Evolutionary conservation across 2,888 invertebrate species (phyloP), one percentile per base, ranked within the genome.

Genomic region (Malthinus seriepunctatus): DNA sequence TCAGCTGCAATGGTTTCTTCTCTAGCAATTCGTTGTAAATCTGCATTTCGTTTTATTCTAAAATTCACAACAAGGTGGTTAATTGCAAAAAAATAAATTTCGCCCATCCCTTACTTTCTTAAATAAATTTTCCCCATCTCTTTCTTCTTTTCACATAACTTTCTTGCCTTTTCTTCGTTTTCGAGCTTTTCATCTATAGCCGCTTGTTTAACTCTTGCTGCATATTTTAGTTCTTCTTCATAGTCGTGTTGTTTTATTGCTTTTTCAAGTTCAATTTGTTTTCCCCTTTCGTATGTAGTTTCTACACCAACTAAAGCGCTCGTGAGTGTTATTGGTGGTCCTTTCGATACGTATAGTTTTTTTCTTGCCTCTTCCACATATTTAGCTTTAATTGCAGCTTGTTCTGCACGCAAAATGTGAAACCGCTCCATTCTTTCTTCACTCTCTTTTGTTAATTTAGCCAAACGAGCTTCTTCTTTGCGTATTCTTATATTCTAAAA

Each of bases 251-350:
- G 67, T 42, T 76, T 76, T 23, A 79, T 51, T 12, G 63, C 64
- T 8, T 72, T 51, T 8, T 69, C 62, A 11, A 78, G 71, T 60
- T 77, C 73, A 9, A 68, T 64, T 63, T 78, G 78, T 51, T 71
- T 72, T 15, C 72, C 69, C 35, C 77, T 65, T 67, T 77, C 76
- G 56, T 68, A 69, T 6, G 75, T 48, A 4, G 73, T 70, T 66
- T 77, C 75, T 8, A 75, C 68, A 10, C 69, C 54, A 9, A 76
- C 51, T 10, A 76, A 67, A 4, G 77, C 76, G 32, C 73, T 71
- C 4, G 73, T 75, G 6, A 78, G 48, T 33, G 69, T 65, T 60
- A 69, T 73, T 8, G 77, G 72, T 55, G 71, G 67, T 34, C 73
- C 74, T 33, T 69, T 68, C 1, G 67, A 65, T 64, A 70, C 69